Percentiles rank a stretch among this genome's conserved stretches.
Conservation (phyloP, 2,888 invertebrate species). For the Nemotelus pantherinus region DNA sequence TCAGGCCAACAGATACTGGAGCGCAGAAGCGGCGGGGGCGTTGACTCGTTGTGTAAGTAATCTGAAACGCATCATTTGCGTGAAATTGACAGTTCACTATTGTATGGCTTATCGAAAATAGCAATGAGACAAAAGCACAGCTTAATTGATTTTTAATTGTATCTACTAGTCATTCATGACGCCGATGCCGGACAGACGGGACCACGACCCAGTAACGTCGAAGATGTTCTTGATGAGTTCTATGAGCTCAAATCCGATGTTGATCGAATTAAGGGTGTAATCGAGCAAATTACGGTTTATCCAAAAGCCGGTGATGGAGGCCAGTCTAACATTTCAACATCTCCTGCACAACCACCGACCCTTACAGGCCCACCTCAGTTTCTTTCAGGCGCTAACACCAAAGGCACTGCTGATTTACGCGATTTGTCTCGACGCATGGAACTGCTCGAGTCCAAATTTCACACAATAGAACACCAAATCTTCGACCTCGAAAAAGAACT, state of each 20-base stretch:
- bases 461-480: constrained; percentile 41
- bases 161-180: no score
- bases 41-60: no score
- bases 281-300: neutral
- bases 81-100: no score
- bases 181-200: no score
- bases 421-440: constrained; percentile 36
- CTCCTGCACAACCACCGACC: neutral
- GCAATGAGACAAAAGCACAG: no score
- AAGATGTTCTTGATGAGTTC: constrained; percentile 39
- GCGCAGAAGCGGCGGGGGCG: neutral
- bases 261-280: constrained; percentile 43
- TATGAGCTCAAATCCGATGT: constrained; percentile 46
- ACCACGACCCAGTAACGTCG: neutral
- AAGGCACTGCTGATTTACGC: neutral
- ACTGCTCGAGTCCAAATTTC: constrained; percentile 43
- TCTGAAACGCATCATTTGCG: no score
- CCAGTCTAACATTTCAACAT: neutral
- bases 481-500: constrained; percentile 44
- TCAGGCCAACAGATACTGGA: neutral
- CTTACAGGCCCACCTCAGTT: neutral
- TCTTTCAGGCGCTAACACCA: neutral
- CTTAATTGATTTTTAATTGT: no score
- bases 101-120: no score
- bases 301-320: neutral